These are phyloP conservation scores for Semnornis frantzii DNA, from an alignment of 2,113 vertebrate species.

Conservation along the genomic window DNA sequence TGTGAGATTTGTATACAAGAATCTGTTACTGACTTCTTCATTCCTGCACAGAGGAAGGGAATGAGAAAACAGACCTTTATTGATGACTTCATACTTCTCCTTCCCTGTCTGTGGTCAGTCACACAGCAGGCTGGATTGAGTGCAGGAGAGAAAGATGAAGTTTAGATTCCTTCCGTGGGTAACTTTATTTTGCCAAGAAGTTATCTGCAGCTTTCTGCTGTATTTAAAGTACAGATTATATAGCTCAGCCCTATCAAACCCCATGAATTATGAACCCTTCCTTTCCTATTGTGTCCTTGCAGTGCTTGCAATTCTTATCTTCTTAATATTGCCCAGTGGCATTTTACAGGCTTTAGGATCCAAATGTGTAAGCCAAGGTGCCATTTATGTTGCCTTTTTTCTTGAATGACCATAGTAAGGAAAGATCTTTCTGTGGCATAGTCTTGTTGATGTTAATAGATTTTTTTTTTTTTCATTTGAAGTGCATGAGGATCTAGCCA, in stretches of 20 bases:
- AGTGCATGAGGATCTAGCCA: not conserved
- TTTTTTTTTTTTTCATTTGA: not conserved
- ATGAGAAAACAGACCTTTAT: not conserved
- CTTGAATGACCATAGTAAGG: not conserved
- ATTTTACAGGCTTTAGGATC: not conserved
- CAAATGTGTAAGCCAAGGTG: not conserved
- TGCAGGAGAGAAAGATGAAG: not conserved
- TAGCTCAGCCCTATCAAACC: not conserved
- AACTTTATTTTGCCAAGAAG: not conserved
- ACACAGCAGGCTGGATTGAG: not conserved
- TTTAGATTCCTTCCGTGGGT: not conserved
- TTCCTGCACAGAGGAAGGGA: not conserved
- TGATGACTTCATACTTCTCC: not conserved
- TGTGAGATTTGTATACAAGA: not conserved
- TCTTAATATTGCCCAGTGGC: not conserved
- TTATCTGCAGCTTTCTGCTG: not conserved
- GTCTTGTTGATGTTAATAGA: not conserved
- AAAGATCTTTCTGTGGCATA: not conserved
- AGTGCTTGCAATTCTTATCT: not conserved
- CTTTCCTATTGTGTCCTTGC: not conserved
- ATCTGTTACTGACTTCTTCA: not conserved
- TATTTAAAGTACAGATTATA: not conserved
- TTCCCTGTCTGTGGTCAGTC: not conserved
- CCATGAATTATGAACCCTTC: not conserved
- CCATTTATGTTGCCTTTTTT: not conserved